Evolutionary conservation across 2,113 vertebrate genomes (phyloP).

Genomic region (Cathartes aura): DNA sequence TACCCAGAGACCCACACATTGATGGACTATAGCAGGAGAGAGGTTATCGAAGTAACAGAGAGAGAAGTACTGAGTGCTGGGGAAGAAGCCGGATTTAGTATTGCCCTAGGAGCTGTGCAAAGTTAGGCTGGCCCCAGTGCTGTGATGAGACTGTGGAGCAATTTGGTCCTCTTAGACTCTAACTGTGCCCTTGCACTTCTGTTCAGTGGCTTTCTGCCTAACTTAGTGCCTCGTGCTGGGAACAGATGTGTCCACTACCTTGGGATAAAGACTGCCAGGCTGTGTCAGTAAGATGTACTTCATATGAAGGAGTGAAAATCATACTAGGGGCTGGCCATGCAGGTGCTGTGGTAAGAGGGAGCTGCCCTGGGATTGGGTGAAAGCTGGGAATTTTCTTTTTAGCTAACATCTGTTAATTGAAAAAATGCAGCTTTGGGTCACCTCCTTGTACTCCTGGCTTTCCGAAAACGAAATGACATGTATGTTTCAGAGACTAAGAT

Average conservation of each 20-base stretch:
- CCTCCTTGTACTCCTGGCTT: not conserved
- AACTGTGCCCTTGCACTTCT: not conserved
- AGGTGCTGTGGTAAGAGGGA: not conserved
- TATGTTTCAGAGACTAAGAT: not conserved
- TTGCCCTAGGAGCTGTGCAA: not conserved
- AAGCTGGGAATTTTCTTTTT: not conserved
- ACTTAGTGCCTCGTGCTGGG: not conserved
- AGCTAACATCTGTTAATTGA: not conserved
- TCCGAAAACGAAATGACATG: not conserved
- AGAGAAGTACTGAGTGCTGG: not conserved
- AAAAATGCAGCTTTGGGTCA: not conserved
- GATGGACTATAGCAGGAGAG: not conserved
- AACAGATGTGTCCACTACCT: fast-evolving
- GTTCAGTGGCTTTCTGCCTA: not conserved
- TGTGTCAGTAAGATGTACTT: not conserved
- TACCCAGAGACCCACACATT: not conserved
- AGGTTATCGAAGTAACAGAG: not conserved
- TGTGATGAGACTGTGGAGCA: not conserved
- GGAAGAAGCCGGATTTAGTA: not conserved
- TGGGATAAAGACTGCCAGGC: not conserved
- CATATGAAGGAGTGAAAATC: not conserved
- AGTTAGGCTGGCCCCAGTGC: not conserved
- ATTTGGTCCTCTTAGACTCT: fast-evolving
- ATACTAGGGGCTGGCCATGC: not conserved
- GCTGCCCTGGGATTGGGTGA: not conserved